Evolutionary conservation across 2,888 invertebrate genomes (phyloP), one percentile per base, ranked within the genome.

Genomic region (Zaprionus lineosus): DNA sequence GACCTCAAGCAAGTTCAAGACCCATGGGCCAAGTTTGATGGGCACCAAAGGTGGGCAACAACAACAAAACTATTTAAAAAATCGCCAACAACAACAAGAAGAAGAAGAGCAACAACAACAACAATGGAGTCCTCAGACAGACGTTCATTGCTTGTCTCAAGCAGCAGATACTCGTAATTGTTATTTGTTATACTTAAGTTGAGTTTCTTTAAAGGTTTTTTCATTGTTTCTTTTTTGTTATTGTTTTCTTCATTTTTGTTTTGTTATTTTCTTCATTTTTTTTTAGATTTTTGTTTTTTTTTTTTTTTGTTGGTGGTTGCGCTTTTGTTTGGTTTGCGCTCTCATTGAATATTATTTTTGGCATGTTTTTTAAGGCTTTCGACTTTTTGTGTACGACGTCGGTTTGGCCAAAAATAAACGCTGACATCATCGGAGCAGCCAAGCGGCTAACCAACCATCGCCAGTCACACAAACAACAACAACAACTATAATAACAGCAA

Each of bases 311-410:
- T n/a, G n/a, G n/a, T n/a, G n/a, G n/a, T n/a, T n/a, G n/a, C n/a
- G 11, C 0, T 43, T 34, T 46, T 40, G 67, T 53, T 12, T 29
- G 21, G 16, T n/a, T 59, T 57, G 33, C 39, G 31, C 33, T 59
- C 58, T 41, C 62, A 74, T 68, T 74, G 62, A 84, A 58, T 86
- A 74, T 85, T 81, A 79, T 83, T 81, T 85, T 81, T 85, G 85
- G 86, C 85, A 67, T 86, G 72, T 74, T 84, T 60, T 41, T 75
- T 63, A 44, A 50, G 61, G 58, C 57, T 55, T 67, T 62, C 44
- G 68, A 44, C 63, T 59, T 57, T 39, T 36, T 31, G 48, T 18
- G 31, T 50, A 47, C 64, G 43, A 8, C 61, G 48, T 34, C 37
- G 55, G 47, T 56, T 44, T 64, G 48, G 81, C 83, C 83, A 83